These are phyloP conservation scores for Pogonus chalceus DNA, from an alignment of 1,140 invertebrate genomes.

Conservation along the genomic window DNA sequence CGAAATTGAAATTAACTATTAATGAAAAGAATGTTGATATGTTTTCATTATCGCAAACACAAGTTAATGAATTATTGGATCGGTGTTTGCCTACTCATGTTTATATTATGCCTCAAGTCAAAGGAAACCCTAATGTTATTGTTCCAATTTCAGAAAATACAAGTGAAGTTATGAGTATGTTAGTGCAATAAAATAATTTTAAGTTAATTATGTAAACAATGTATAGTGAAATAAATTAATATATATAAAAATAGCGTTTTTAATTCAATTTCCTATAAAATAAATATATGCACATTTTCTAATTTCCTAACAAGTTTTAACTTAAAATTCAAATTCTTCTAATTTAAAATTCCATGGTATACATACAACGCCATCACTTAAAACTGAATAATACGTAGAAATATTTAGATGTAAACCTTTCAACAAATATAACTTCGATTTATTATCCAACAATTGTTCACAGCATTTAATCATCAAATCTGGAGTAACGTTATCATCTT, in stretches of 20 bases:
- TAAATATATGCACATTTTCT: no score
- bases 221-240: no score
- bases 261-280: no score
- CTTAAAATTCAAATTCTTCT: slow-evolving; percentile 26
- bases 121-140: no score
- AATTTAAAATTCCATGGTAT: slow-evolving; percentile 86
- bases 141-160: no score
- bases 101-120: slow-evolving; percentile 53
- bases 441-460: slow-evolving; percentile 51
- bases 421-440: slow-evolving; percentile 27
- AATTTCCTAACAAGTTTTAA: no score
- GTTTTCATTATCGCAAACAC: slow-evolving; percentile 38
- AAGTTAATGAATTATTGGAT: slow-evolving; percentile 33
- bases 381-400: slow-evolving; percentile 84
- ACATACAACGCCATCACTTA: slow-evolving; percentile 81
- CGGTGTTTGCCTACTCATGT: slow-evolving; percentile 47
- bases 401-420: slow-evolving; percentile 60
- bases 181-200: no score
- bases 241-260: no score
- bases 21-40: slow-evolving; percentile 37
- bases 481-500: slow-evolving; percentile 84
- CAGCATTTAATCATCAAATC: slow-evolving; percentile 81
- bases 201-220: no score
- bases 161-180: no score
- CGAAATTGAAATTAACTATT: slow-evolving; percentile 50